Evolutionary conservation across 2,113 vertebrate species (phyloP).

Genomic region (Leucopsar rothschildi): DNA sequence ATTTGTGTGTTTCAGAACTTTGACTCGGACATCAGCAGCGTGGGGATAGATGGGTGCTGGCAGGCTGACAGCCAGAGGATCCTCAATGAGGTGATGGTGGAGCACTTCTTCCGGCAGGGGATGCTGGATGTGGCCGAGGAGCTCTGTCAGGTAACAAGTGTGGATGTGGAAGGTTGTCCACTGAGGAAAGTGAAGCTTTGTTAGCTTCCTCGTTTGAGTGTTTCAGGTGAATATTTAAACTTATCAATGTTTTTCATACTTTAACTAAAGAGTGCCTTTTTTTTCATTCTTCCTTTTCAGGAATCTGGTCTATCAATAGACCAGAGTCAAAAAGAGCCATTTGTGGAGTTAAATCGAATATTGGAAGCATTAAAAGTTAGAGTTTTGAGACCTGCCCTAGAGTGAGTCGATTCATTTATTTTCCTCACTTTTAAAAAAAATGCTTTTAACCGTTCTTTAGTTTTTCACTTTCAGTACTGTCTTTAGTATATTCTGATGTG

Average conservation of each 20-base stretch:
- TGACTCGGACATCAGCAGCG: conserved; percentile 85
- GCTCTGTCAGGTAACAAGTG: conserved; percentile 78
- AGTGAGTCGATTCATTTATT: conserved; percentile 71
- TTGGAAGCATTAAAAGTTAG: conserved; percentile 84
- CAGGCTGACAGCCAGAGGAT: conserved; percentile 82
- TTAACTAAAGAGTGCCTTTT: background rate
- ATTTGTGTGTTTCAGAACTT: conserved; percentile 74
- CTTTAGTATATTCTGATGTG: background rate
- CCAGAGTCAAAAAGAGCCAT: conserved; percentile 84
- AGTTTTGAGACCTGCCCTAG: conserved; percentile 83
- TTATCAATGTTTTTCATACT: background rate
- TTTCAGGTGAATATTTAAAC: background rate
- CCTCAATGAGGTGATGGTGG: conserved; percentile 86
- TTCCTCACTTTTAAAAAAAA: background rate
- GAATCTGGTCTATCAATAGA: conserved; percentile 85
- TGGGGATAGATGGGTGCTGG: conserved; percentile 86
- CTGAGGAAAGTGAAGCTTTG: background rate
- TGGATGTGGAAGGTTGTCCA: background rate
- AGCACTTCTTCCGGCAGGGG: conserved; percentile 85
- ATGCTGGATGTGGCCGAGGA: conserved; percentile 86
- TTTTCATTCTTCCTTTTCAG: conserved; percentile 38
- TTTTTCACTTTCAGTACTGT: background rate
- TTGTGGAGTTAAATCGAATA: conserved; percentile 86
- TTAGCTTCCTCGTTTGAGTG: background rate
- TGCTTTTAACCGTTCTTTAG: background rate